A percentile compares a stretch with the other conserved stretches of the same genome.
These are phyloP conservation scores for Aulostomus chinensis DNA, from an alignment of 2,797 vertebrate species.

Conservation along the genomic window DNA sequence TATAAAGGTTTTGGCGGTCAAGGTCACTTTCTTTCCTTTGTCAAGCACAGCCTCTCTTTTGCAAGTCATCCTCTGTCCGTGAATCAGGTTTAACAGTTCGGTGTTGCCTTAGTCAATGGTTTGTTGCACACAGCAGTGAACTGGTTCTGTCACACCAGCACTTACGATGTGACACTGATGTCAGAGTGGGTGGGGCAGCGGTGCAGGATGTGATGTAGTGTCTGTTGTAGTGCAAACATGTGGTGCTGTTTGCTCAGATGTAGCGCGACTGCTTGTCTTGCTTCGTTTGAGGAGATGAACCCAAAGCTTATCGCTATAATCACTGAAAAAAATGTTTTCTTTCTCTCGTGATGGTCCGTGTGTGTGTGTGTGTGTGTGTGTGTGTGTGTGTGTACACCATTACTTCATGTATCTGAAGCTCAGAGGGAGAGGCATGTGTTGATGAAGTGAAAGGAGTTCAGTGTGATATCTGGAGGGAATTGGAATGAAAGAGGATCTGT, in stretches of 20 bases:
- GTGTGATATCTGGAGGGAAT: conserved; percentile 29
- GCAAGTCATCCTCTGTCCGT: neutral
- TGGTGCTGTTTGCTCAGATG: neutral
- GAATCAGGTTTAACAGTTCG: neutral
- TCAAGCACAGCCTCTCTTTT: too few species aligned
- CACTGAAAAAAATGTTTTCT: too few species aligned
- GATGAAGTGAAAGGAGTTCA: conserved; percentile 34
- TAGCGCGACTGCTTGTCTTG: neutral
- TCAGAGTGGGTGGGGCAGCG: conserved; percentile 1
- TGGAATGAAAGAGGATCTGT: conserved; percentile 58
- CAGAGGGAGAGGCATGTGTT: conserved; percentile 1
- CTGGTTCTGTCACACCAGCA: neutral
- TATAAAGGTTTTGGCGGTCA: too few species aligned
- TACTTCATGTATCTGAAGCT: conserved; percentile 11
- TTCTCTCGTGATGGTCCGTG: too few species aligned
- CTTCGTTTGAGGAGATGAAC: too few species aligned
- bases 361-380: too few species aligned
- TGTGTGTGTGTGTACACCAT: too few species aligned
- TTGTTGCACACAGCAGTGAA: neutral
- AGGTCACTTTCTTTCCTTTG: too few species aligned
- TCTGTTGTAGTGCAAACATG: neutral
- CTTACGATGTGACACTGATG: neutral
- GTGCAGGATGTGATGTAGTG: neutral
- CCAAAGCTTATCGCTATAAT: too few species aligned
- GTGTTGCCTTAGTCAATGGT: neutral